Evolutionary conservation across 2,113 vertebrate species (phyloP), one percentile per base, ranked within the genome.

Genomic region (Apus apus): DNA sequence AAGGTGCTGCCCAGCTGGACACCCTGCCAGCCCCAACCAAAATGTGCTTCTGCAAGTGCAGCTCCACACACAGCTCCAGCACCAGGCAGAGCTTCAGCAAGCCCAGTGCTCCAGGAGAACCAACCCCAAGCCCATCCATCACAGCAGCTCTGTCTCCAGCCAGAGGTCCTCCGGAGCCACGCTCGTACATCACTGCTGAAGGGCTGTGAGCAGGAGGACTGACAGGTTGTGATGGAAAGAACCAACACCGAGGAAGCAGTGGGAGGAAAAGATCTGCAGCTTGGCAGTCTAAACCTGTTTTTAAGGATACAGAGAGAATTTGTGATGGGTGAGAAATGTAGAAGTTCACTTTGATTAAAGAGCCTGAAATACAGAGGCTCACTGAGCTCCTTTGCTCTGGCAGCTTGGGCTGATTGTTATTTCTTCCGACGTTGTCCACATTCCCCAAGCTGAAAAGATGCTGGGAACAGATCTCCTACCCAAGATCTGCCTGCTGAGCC

Each of bases 261-360:
- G 50, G 81, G 85, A 93, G 85, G 60, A 76, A 85, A 75, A 60
- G 26, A 36, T 36, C 90, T 66, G 62, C 82, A 93, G 66, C 72
- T 67, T 77, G 54, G 45, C 72, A 64, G 32, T 50, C 72, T 70
- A 46, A 80, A 87, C 62, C 57, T 80, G 75, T 14, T 76, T 79
- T 87, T 81, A 86, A 93, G 61, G 17, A 36, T 36, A 38, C 32
- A 19, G 54, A 66, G 45, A 45, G 65, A 61, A 78, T 54, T 53
- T 0, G 2, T 40, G 86, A 43, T 0, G 9, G 87, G 73, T 34
- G 66, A 89, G 84, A 73, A 46, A 89, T 51, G 83, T 9, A 53
- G 53, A 70, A 51, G 29, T 36, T 91, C 30, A 2, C 91, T 85
- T 93, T 87, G 91, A 87, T 93, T 38, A 82, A 95, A 87, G 25